Evolutionary conservation across 2,797 vertebrate species (phyloP), one percentile per base, ranked within the genome.

Genomic region (Novumbra hubbsi): DNA sequence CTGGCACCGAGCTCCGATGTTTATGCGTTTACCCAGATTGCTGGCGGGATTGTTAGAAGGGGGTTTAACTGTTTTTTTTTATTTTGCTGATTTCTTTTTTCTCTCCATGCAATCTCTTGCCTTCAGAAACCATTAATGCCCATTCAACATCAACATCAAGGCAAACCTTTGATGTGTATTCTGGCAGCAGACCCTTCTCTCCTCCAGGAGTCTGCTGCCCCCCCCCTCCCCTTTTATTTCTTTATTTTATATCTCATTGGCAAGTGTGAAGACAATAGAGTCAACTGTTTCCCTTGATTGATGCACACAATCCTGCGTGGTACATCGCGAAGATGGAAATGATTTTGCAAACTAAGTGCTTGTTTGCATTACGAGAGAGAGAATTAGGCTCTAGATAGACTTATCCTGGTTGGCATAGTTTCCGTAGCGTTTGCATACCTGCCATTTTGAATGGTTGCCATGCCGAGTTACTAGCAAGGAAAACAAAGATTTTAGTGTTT

Each of bases 71-170:
- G 93, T 93, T 92, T 83, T 84, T 82, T 90, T 88, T 87, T 91
- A 91, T 91, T 90, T 50, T 27, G 30, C 50, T 45, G 41, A 45
- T 70, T 83, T 86, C 85, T 85, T 84, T 77, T 80, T 45, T 45
- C 41, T 14, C 41, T 75, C 86, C 81, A 88, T 93, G 94, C 95
- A 96, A 94, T 95, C 95, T 95, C 95, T 94, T 96, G 95, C 95
- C 95, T 97, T 96, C 96, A 95, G 94, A 97, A 96, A 92, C 95
- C 94, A 95, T 96, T 96, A 96, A 95, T 94, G 95, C 96, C 94
- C 95, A 94, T 96, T 96, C 93, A 95, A 96, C 92, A 93, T 93
- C 92, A 95, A 96, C 95, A 96, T 96, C 95, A 96, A 97, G 95
- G 95, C 94, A 83, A 84, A 77, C 93, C 96, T 98, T 97, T 96